These are phyloP conservation scores for Lordiphosa fenestrarum DNA, from an alignment of 2,888 invertebrate species.

Conservation along the genomic window DNA sequence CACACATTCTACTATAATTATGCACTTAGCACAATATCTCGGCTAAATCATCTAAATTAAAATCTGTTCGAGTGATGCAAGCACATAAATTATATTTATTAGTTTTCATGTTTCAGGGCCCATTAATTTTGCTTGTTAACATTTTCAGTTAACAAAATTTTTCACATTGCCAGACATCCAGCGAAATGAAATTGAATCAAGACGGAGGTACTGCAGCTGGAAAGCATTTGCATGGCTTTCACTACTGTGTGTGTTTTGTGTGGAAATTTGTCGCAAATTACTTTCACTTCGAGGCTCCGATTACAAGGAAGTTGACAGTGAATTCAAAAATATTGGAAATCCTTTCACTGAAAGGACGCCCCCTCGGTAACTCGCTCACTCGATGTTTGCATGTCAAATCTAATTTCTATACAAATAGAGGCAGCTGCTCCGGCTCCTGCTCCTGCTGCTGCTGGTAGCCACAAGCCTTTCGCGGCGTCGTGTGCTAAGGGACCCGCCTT, in stretches of 20 bases:
- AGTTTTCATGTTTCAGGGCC: slow-evolving; percentile 53
- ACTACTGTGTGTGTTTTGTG: slow-evolving; percentile 40
- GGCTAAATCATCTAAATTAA: slow-evolving; percentile 51
- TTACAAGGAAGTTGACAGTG: slow-evolving; percentile 42
- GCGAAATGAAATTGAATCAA: slow-evolving; percentile 17
- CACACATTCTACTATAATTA: slow-evolving; percentile 47
- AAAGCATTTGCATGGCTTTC: slow-evolving; percentile 72
- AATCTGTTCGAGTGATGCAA: slow-evolving; percentile 26
- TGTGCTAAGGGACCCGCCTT: slow-evolving; percentile 45
- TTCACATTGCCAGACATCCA: slow-evolving; percentile 28
- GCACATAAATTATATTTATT: slow-evolving; percentile 28
- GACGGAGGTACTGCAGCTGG: slow-evolving; percentile 46
- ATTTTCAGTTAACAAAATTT: slow-evolving; percentile 59
- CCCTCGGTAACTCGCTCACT: slow-evolving; percentile 10
- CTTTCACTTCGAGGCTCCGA: slow-evolving; percentile 56
- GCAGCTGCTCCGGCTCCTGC: slow-evolving; percentile 36
- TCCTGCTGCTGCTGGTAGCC: slow-evolving; percentile 59
- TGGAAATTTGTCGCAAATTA: slow-evolving; percentile 72
- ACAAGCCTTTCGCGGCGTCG: slow-evolving; percentile 49
- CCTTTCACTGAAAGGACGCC: slow-evolving; percentile 50
- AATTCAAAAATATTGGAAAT: slow-evolving; percentile 43
- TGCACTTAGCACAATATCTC: slow-evolving; percentile 66
- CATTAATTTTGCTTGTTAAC: slow-evolving; percentile 72
- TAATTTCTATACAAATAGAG: slow-evolving; percentile 69
- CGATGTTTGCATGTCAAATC: slow-evolving; percentile 75